Conservation (phyloP, 2,888 invertebrate species). For the Hypena proboscidalis region DNA sequence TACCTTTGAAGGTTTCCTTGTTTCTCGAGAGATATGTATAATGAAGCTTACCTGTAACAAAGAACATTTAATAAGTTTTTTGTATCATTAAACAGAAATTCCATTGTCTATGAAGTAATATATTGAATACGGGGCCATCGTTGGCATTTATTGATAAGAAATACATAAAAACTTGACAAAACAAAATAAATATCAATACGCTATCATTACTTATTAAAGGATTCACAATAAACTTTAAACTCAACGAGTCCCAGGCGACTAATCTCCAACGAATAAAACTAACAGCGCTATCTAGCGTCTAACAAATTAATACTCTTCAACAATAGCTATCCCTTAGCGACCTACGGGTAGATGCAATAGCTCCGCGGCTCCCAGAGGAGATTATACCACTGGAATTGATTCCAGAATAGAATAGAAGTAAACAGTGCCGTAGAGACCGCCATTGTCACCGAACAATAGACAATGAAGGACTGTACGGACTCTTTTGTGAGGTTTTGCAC, state of each 20-base stretch:
- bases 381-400: slow-evolving; percentile 55
- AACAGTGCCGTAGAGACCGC: slow-evolving; percentile 51
- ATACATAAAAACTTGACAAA: too few relatives aligned
- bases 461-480: slow-evolving; percentile 48
- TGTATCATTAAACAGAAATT: neutral
- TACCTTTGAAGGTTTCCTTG: neutral
- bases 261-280: neutral
- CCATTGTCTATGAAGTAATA: too few relatives aligned
- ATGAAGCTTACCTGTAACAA: slow-evolving; percentile 41
- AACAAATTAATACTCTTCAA: slow-evolving; percentile 18
- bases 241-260: neutral
- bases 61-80: slow-evolving; percentile 1
- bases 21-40: neutral
- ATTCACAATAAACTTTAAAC: too few relatives aligned
- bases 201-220: too few relatives aligned
- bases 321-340: slow-evolving; percentile 39
- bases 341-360: slow-evolving; percentile 39
- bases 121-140: too few relatives aligned
- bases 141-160: too few relatives aligned
- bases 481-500: slow-evolving; percentile 33
- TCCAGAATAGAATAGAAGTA: slow-evolving; percentile 52
- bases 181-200: too few relatives aligned
- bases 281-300: neutral
- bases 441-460: slow-evolving; percentile 53
- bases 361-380: slow-evolving; percentile 51